phyloP scores from a whole-genome alignment of 2,888 invertebrate genomes.

The Reticulitermes lucifugus region DNA sequence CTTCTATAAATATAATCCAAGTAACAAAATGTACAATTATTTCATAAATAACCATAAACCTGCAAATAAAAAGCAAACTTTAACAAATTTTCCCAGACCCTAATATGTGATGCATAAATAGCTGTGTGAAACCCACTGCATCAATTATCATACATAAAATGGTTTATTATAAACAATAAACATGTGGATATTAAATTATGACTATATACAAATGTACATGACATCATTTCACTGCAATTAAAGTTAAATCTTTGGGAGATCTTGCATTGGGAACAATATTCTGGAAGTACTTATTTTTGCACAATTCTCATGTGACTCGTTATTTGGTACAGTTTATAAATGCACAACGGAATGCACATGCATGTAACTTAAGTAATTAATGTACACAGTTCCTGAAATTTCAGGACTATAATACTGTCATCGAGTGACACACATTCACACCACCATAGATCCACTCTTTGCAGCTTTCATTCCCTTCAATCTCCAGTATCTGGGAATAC shows the following conservation, averaged over 20 bases:
- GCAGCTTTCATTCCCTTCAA: not conserved
- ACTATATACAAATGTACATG: not conserved
- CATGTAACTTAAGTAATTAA: not conserved
- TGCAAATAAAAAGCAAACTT: not conserved
- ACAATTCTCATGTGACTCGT: not conserved
- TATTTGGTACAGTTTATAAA: not conserved
- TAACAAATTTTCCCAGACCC: not conserved
- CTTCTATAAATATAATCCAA: not conserved
- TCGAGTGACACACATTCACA: not conserved
- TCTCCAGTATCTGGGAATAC: not conserved
- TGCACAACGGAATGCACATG: conserved; percentile 9
- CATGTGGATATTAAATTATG: not conserved
- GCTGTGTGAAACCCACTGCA: not conserved
- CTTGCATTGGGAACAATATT: not conserved
- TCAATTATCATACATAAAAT: not conserved
- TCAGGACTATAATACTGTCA: not conserved
- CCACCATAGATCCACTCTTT: conserved; percentile 1
- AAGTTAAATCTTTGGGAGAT: not conserved
- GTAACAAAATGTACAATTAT: not conserved
- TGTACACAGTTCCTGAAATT: not conserved
- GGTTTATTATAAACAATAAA: conserved; percentile 3
- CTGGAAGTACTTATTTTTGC: not conserved
- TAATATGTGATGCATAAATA: not conserved
- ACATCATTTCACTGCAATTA: not conserved
- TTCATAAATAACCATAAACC: not conserved